Percentiles rank a stretch among this genome's conserved stretches.
phyloP scores from a whole-genome alignment of 2,113 vertebrate genomes.

The Takifugu flavidus region DNA sequence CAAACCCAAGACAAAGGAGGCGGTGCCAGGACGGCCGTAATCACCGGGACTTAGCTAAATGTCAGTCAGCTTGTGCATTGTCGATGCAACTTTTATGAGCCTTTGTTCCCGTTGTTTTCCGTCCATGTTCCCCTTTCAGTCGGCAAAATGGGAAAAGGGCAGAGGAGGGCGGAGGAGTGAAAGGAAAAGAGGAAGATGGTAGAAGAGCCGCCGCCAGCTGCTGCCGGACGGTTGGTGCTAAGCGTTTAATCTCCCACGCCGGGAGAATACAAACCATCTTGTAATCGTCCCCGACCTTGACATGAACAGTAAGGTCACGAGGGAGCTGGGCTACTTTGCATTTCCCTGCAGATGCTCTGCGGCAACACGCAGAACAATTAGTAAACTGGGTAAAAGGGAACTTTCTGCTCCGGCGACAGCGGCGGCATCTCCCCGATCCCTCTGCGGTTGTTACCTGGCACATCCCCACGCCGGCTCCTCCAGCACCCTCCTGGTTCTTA shows the following conservation, averaged over 20 bases:
- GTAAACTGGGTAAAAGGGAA: conserved; percentile 59
- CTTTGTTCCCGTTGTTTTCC: conserved; percentile 27
- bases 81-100: conserved; percentile 21
- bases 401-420: neutral
- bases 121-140: conserved; percentile 31
- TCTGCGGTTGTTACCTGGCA: conserved; percentile 46
- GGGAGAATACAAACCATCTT: conserved; percentile 71
- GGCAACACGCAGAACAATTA: conserved; percentile 69
- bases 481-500: too few species aligned
- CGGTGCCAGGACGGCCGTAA: conserved; percentile 14
- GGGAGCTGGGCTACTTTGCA: conserved; percentile 46
- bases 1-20: conserved; percentile 42
- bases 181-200: conserved; percentile 7
- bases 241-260: conserved; percentile 71
- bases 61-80: conserved; percentile 47
- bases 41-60: conserved; percentile 42
- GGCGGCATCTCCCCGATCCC: neutral
- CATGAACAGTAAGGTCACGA: conserved; percentile 49
- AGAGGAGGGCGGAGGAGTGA: conserved; percentile 1
- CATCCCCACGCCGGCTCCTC: conserved; percentile 26
- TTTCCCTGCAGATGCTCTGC: conserved; percentile 54
- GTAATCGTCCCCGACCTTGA: conserved; percentile 73
- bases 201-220: conserved; percentile 30
- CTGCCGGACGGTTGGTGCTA: conserved; percentile 59
- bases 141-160: conserved; percentile 19